Percentiles rank a stretch among this genome's conserved stretches.
These are phyloP conservation scores for Melanotaenia parkinsoni DNA, from an alignment of 2,797 vertebrate genomes.

Conservation along the genomic window DNA sequence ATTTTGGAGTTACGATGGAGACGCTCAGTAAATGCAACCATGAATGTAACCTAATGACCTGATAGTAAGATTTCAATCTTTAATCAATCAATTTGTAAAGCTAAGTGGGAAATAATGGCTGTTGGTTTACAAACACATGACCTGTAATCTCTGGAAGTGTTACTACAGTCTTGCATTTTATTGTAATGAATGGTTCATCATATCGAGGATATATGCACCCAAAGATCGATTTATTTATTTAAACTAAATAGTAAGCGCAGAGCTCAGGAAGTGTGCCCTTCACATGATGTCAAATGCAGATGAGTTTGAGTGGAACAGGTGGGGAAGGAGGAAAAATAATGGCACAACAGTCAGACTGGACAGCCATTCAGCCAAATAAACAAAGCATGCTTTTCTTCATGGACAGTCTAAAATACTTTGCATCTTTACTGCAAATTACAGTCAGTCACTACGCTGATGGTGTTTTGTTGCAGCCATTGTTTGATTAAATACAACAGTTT, in stretches of 20 bases:
- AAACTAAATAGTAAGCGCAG: neutral
- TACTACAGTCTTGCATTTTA: neutral
- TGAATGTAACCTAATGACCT: neutral
- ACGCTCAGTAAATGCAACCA: neutral
- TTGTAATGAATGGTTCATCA: neutral
- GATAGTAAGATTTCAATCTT: neutral
- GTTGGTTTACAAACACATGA: too few relatives aligned
- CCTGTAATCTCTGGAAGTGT: neutral
- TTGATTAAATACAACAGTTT: conserved; percentile 2
- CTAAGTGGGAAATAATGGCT: neutral
- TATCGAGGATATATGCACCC: neutral
- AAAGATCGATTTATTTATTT: neutral
- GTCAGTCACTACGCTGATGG: too few relatives aligned
- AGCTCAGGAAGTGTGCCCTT: neutral
- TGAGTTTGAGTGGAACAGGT: neutral
- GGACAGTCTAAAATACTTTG: too few relatives aligned
- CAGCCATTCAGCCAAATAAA: neutral
- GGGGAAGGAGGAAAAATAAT: neutral
- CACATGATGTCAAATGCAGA: neutral
- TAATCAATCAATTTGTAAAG: neutral
- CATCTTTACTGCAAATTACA: neutral
- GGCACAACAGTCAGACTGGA: neutral
- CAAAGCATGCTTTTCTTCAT: too few relatives aligned
- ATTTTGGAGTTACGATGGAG: neutral
- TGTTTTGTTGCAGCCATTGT: neutral